phyloP scores from a whole-genome alignment of 2,113 vertebrate species.

The Clarias batrachus region DNA sequence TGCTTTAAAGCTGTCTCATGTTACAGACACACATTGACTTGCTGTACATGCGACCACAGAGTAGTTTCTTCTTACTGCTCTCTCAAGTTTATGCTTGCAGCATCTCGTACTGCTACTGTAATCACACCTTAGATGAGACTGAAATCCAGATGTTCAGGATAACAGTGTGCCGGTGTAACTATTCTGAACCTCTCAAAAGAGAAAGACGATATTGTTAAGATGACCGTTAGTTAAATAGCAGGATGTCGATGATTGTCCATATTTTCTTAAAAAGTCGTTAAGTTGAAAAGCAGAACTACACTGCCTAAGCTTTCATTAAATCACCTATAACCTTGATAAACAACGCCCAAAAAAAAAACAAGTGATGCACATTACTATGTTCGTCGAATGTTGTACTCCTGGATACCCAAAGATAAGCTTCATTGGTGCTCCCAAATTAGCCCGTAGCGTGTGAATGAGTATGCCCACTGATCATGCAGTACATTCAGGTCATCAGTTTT shows the following conservation, averaged over 20 bases:
- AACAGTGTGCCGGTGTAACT: not conserved
- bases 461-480: too few species aligned
- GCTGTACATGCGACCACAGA: not conserved
- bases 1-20: not conserved
- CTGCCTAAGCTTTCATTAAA: too few species aligned
- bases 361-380: too few species aligned
- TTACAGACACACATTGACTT: not conserved
- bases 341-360: too few species aligned
- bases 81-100: slow-evolving; percentile 3
- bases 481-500: too few species aligned
- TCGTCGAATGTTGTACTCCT: too few species aligned
- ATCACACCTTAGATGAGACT: not conserved
- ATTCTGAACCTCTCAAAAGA: not conserved
- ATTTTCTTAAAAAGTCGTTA: not conserved
- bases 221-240: not conserved
- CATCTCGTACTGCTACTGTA: not conserved
- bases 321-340: too few species aligned
- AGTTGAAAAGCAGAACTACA: not conserved
- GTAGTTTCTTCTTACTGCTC: not conserved
- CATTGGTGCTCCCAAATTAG: too few species aligned
- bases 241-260: not conserved
- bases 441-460: too few species aligned
- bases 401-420: too few species aligned
- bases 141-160: not conserved
- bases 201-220: not conserved